Evolutionary conservation across 2,113 vertebrate genomes (phyloP), one percentile per base, ranked within the genome.

Genomic region (Oriolus oriolus): DNA sequence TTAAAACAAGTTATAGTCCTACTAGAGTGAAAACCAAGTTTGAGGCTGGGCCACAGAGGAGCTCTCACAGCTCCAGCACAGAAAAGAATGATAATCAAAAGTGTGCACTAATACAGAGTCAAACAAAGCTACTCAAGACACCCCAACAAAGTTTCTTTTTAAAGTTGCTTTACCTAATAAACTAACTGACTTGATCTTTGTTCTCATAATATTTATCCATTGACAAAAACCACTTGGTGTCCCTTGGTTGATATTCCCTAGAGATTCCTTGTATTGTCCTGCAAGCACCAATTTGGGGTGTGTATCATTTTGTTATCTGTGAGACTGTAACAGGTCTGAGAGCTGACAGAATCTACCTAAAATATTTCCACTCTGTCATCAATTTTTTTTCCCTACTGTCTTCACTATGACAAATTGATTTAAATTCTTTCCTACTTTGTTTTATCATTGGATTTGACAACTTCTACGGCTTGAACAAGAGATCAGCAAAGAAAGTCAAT

Each of bases 351-450:
- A 83, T 56, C 33, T 56, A 90, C 56, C 42, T 54, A 41, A 87
- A 91, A 53, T 23, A 10, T 66, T 93, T 84, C n/a, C 33, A 60
- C 13, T 59, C 30, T 1, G 0, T 61, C 20, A 39, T 52, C n/a
- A 53, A 7, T 47, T 60, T 37, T 66, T 16, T 19, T n/a, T 28
- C 61, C 35, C 33, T 16, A 33, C 37, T 52, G 22, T 86, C 27
- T 92, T 84, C 13, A 56, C 45, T 17, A 39, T 5, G 10, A 49
- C 23, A 63, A 93, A 70, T 33, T 19, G 24, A 64, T 85, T 89
- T 60, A 63, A 87, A 50, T 61, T 87, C 31, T 80, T 95, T 57
- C 30, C 49, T 84, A 53, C 69, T 87, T 89, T 42, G 30, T 91
- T 88, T 87, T 64, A 41, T 65, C 28, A 45, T 33, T 71, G 23